Percentiles rank a stretch among this genome's conserved stretches.
phyloP scores from a whole-genome alignment of 2,797 vertebrate genomes.

The Pseudomugil gertrudae region DNA sequence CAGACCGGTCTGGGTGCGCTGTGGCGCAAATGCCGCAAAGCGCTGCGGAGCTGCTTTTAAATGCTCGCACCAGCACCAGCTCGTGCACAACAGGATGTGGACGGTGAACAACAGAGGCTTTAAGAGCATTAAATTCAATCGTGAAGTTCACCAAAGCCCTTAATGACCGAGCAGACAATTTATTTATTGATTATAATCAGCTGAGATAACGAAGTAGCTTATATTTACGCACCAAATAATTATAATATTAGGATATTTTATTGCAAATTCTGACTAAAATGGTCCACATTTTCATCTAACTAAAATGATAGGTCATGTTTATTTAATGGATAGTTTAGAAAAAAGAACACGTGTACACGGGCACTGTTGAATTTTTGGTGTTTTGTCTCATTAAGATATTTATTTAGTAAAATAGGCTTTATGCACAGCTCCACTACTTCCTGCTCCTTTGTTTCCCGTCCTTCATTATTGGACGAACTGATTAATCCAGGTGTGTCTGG shows the following conservation, averaged over 20 bases:
- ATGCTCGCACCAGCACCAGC: conserved; percentile 6
- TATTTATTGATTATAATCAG: not conserved
- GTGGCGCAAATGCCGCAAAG: not conserved
- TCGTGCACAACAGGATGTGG: not conserved
- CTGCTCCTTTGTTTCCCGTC: no score
- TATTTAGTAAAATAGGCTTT: not conserved
- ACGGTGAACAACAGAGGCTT: conserved; percentile 6
- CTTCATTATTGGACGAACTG: no score
- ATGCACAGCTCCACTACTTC: no score
- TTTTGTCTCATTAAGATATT: not conserved
- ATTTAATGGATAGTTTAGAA: not conserved
- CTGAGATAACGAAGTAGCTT: no score
- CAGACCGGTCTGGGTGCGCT: no score
- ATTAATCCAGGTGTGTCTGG: no score
- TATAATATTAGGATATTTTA: not conserved
- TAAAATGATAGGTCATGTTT: not conserved
- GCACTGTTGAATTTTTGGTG: no score
- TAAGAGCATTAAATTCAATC: not conserved
- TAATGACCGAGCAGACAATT: not conserved
- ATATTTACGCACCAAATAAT: not conserved
- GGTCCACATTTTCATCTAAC: not conserved
- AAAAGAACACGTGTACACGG: no score
- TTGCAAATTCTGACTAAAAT: not conserved
- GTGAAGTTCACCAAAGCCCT: not conserved
- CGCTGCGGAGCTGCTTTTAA: conserved; percentile 10